Conservation (phyloP, 2,113 vertebrate genomes). For the Chauna torquata region DNA sequence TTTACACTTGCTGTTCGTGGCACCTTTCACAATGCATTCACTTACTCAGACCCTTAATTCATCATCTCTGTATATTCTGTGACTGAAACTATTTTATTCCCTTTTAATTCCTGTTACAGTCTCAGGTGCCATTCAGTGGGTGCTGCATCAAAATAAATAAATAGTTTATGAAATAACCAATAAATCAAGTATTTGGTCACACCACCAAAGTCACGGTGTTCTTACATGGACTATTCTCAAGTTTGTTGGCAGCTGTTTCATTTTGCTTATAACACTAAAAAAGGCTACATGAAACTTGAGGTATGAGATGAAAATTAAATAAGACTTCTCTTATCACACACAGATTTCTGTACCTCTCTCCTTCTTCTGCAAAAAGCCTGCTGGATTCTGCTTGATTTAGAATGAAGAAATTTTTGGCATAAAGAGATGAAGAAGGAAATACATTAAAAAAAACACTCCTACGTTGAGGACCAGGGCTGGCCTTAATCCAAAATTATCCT, state of each 20-base stretch:
- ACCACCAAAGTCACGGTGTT: neutral
- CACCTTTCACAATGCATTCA: neutral
- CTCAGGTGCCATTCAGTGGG: neutral
- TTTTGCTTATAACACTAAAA: neutral
- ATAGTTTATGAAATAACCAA: neutral
- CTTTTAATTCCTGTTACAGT: neutral
- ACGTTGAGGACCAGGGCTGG: neutral
- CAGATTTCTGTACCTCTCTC: neutral
- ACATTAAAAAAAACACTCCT: rapidly evolving
- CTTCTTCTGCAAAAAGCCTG: neutral
- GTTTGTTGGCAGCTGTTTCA: neutral
- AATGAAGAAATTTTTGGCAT: neutral
- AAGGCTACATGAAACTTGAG: neutral
- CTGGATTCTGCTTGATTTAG: neutral
- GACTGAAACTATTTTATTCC: neutral
- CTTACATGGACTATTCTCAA: neutral
- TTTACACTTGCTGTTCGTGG: neutral
- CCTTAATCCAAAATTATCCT: neutral
- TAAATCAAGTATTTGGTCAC: neutral
- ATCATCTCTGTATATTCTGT: neutral
- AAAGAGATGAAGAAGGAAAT: neutral
- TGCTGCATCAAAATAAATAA: neutral
- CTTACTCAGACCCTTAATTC: neutral
- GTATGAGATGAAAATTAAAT: neutral
- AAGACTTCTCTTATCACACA: neutral